Evolutionary conservation across 2,888 invertebrate genomes (phyloP).

Genomic region (Ypsolopha sequella): DNA sequence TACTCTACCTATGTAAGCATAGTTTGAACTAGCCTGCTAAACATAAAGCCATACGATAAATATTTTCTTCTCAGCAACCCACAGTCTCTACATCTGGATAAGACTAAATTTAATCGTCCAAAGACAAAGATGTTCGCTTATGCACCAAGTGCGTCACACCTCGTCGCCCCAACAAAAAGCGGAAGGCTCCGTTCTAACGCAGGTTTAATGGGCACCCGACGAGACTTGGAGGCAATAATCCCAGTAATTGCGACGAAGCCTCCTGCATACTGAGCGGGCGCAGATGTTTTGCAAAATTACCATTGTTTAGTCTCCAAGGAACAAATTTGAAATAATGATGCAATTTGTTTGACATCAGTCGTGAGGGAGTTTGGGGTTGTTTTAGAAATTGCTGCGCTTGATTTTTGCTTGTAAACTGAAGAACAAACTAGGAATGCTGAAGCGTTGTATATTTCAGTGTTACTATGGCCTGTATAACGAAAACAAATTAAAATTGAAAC

Average conservation of each 20-base stretch:
- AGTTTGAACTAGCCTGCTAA: too few relatives aligned
- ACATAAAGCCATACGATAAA: too few relatives aligned
- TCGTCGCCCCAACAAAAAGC: slow-evolving; percentile 31
- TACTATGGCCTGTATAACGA: too few relatives aligned
- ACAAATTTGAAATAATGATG: slow-evolving; percentile 45
- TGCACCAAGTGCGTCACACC: slow-evolving; percentile 16
- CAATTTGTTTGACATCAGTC: slow-evolving; percentile 17
- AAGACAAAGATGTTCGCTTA: neutral
- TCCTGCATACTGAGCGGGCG: slow-evolving; percentile 45
- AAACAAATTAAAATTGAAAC: too few relatives aligned
- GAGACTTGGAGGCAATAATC: slow-evolving; percentile 42
- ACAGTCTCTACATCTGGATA: too few relatives aligned
- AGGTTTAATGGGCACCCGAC: slow-evolving; percentile 51
- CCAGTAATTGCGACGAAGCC: slow-evolving; percentile 43
- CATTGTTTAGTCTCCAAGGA: slow-evolving; percentile 40
- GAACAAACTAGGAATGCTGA: too few relatives aligned
- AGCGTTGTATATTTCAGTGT: too few relatives aligned
- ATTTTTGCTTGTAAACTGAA: too few relatives aligned
- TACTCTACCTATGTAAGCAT: too few relatives aligned
- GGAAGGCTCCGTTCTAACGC: slow-evolving; percentile 44
- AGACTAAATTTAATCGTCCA: neutral
- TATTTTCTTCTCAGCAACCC: too few relatives aligned
- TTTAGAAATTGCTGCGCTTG: too few relatives aligned
- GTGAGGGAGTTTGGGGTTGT: neutral
- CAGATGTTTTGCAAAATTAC: slow-evolving; percentile 49